These are phyloP conservation scores for Erebia epiphron DNA, from an alignment of 2,888 invertebrate genomes.

Conservation along the genomic window DNA sequence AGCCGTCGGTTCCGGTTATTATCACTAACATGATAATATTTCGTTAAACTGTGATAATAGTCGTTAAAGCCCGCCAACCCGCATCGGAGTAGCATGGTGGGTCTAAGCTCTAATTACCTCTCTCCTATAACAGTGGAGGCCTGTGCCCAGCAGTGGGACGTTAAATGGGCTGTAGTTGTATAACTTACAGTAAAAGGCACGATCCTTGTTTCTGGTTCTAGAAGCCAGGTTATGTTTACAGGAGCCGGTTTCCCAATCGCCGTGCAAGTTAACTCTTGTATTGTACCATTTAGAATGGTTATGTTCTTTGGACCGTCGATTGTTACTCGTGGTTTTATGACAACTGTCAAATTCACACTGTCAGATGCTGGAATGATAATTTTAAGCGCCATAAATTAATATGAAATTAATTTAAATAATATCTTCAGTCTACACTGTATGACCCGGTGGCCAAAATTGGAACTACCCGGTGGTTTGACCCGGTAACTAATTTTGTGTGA, in stretches of 20 bases:
- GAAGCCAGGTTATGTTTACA: slow-evolving; percentile 59
- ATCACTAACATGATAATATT: no score
- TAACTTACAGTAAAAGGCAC: slow-evolving; percentile 59
- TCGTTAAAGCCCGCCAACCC: no score
- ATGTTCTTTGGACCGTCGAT: slow-evolving; percentile 58
- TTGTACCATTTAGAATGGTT: slow-evolving; percentile 57
- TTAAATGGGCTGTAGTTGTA: not conserved
- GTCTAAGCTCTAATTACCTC: no score
- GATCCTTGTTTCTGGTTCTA: slow-evolving; percentile 57
- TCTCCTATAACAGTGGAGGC: no score
- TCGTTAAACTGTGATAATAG: no score
- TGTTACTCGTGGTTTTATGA: slow-evolving; percentile 58
- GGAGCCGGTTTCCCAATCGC: slow-evolving; percentile 61
- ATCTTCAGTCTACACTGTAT: not conserved
- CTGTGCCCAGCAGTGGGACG: no score
- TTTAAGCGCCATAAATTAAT: not conserved
- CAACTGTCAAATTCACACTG: slow-evolving; percentile 50
- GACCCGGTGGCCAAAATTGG: no score
- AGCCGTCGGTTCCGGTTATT: no score
- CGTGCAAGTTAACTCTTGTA: slow-evolving; percentile 51
- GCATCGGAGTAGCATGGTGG: no score
- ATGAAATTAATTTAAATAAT: not conserved
- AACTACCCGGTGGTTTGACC: no score
- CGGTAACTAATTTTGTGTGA: no score
- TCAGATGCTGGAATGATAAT: slow-evolving; percentile 57